A percentile compares a stretch with the other conserved stretches of the same genome.
Evolutionary conservation across 37 sponge, comb jelly and placozoan genomes (phyloP).

Genomic region (Mnemiopsis leidyi): DNA sequence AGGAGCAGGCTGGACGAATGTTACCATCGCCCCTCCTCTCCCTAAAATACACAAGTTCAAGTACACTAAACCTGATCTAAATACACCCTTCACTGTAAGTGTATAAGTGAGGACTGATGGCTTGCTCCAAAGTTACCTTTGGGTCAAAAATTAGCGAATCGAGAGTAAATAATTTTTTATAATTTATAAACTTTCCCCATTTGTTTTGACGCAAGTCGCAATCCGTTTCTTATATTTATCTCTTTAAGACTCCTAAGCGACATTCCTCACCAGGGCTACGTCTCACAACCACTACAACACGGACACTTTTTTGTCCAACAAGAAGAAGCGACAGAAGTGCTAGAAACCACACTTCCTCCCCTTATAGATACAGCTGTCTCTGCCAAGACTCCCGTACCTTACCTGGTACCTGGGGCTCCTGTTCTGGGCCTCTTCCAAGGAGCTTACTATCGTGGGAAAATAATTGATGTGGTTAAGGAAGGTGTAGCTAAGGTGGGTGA

Average conservation of each 20-base stretch:
- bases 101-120: not conserved
- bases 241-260: too few relatives aligned
- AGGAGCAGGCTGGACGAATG: not conserved
- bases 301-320: not conserved
- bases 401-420: slow-evolving; percentile 22
- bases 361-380: slow-evolving; percentile 10
- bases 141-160: too few relatives aligned
- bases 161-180: too few relatives aligned
- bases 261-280: slow-evolving; percentile 51
- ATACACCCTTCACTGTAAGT: not conserved
- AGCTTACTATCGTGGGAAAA: not conserved
- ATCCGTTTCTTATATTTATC: too few relatives aligned
- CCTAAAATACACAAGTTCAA: slow-evolving; percentile 36
- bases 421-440: slow-evolving; percentile 2
- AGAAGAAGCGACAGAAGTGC: not conserved
- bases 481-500: not conserved
- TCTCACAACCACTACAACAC: not conserved
- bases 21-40: not conserved
- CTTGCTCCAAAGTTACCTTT: too few relatives aligned
- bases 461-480: not conserved
- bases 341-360: slow-evolving; percentile 5
- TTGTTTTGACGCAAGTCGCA: too few relatives aligned
- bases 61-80: slow-evolving; percentile 24
- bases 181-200: too few relatives aligned
- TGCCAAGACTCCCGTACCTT: not conserved